Evolutionary conservation across 2,797 vertebrate species (phyloP), one percentile per base, ranked within the genome.

Genomic region (Heterohyrax brucei): DNA sequence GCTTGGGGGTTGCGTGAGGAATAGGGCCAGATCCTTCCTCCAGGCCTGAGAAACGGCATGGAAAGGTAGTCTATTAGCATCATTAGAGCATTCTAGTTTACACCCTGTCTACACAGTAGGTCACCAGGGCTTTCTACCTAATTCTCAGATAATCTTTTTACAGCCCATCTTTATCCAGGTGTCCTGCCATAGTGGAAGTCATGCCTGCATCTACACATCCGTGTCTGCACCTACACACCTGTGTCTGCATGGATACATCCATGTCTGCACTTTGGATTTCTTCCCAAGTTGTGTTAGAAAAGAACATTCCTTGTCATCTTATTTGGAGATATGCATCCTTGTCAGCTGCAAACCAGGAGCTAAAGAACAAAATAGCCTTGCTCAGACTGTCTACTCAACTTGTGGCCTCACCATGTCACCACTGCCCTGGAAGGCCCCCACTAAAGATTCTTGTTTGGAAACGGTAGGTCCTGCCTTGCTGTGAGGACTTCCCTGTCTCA

Each of bases 231-330:
- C 13, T 16, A 61, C 61, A 3, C 16, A 21, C 18, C 39, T 26
- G 13, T 95, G 46, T 19, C 68, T 33, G 14, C 56, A 13, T 39
- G 39, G 39, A 39, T 70, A 3, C 16, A 21, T 22, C 39, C n/a
- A 18, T 95, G 46, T 19, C 68, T 33, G 14, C 56, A 13, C 50
- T 89, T 93, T 56, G 46, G 62, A 76, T 76, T 73, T 95, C n/a
- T 26, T 9, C 22, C 46, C 19, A 2, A 50, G 72, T 30, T 89
- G 59, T 72, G 46, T 95, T 85, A 82, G 70, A 39, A 33, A 85
- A 93, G 92, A 6, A 26, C 75, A 33, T 10, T 68, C 33, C 46
- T 88, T 73, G 28, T n/a, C 53, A 59, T 96, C 62, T 72, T 90
- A 59, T 50, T n/a, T 88, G 66, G 76, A 96, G 61, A 89, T 53